phyloP scores from a whole-genome alignment of 2,888 invertebrate species.

The Epinotia nisella region DNA sequence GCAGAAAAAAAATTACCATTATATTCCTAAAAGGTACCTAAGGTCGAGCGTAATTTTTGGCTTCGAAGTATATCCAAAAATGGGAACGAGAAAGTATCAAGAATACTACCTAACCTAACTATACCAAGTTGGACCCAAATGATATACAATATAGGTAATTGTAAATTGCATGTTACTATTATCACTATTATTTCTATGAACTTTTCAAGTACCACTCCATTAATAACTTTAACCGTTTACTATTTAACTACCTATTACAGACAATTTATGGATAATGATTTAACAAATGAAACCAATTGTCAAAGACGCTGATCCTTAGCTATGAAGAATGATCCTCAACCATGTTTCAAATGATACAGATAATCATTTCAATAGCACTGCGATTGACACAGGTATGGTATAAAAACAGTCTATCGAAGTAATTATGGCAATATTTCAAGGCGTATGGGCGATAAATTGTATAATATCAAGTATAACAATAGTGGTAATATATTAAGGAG shows the following conservation, averaged over 20 bases:
- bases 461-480: constrained; percentile 40
- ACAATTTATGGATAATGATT: neutral
- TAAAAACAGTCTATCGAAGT: constrained; percentile 27
- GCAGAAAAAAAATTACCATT: too few species aligned
- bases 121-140: too few species aligned
- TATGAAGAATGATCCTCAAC: constrained; percentile 13
- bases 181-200: too few species aligned
- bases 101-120: too few species aligned
- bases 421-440: constrained; percentile 34
- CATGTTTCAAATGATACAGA: constrained; percentile 6
- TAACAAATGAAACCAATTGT: constrained; percentile 8
- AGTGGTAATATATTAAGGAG: constrained; percentile 54
- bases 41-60: too few species aligned
- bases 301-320: constrained; percentile 1
- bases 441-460: constrained; percentile 30
- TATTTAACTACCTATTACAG: neutral
- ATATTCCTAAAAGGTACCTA: too few species aligned
- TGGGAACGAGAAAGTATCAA: too few species aligned
- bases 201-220: too few species aligned
- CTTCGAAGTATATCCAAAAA: too few species aligned
- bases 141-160: too few species aligned
- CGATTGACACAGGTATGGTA: neutral
- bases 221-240: neutral
- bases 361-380: constrained; percentile 26
- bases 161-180: too few species aligned